Conservation (phyloP, 2,888 invertebrate species). For the Lordiphosa andalusiaca region DNA sequence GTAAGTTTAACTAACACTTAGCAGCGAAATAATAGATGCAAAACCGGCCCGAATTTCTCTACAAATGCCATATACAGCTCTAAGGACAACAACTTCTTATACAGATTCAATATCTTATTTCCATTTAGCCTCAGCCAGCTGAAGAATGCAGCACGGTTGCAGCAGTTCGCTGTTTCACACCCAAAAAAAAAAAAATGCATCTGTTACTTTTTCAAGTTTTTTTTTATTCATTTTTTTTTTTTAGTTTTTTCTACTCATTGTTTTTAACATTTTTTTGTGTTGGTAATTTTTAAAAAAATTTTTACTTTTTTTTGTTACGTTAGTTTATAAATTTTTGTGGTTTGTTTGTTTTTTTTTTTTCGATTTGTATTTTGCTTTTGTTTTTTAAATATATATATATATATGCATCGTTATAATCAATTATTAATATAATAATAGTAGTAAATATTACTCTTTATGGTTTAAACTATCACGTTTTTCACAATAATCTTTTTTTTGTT, state of each 20-base stretch:
- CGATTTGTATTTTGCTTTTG: constrained; percentile 10
- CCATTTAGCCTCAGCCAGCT: no score
- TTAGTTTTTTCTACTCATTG: constrained; percentile 70
- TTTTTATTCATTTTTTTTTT: constrained; percentile 73
- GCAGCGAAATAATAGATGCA: no score
- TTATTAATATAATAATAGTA: constrained; percentile 73
- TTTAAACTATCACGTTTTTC: constrained; percentile 75
- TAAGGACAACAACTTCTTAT: no score
- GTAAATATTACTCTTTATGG: constrained; percentile 74
- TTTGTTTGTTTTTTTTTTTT: constrained; percentile 27
- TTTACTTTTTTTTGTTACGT: constrained; percentile 67
- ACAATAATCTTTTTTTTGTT: constrained; percentile 57
- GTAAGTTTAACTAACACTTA: no score
- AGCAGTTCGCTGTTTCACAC: no score
- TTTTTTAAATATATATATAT: constrained; percentile 20
- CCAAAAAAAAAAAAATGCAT: no score
- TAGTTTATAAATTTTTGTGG: constrained; percentile 54
- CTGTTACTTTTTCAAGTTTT: constrained; percentile 64
- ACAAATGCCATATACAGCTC: no score
- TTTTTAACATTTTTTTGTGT: constrained; percentile 68
- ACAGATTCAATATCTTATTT: no score
- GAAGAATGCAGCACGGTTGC: no score
- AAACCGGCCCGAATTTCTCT: no score
- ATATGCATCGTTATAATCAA: constrained; percentile 63
- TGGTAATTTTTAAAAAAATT: constrained; percentile 61